Evolutionary conservation across 1,140 invertebrate genomes (phyloP).

Genomic region (Prorops nasuta): DNA sequence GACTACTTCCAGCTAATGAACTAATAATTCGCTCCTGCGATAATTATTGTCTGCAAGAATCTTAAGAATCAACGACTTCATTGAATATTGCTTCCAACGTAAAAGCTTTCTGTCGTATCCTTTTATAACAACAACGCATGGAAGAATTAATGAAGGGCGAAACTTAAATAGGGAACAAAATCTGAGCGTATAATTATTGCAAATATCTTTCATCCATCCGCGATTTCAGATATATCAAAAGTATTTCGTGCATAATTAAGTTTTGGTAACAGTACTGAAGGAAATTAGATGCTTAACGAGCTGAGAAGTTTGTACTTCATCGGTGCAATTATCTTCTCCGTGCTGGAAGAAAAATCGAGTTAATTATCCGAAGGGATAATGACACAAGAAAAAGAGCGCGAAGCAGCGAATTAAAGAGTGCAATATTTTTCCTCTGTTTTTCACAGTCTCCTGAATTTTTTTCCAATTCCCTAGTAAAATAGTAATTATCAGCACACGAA

Average conservation of each 20-base stretch:
- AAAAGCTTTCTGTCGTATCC: no score
- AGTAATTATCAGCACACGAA: background rate
- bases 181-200: no score
- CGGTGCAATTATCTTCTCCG: slow-evolving; percentile 31
- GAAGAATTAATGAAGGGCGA: no score
- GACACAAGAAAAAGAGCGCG: slow-evolving; percentile 9
- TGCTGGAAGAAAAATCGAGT: slow-evolving; percentile 34
- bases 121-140: no score
- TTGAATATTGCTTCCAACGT: no score
- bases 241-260: no score
- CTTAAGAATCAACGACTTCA: slow-evolving; percentile 2
- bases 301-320: slow-evolving; percentile 33
- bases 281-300: slow-evolving; percentile 36
- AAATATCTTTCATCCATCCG: no score
- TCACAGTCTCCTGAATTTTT: background rate
- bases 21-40: slow-evolving; percentile 30
- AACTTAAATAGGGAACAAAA: no score
- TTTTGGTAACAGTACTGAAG: slow-evolving; percentile 1
- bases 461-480: background rate
- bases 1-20: slow-evolving; percentile 23
- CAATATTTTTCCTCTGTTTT: slow-evolving; percentile 31
- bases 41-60: slow-evolving; percentile 24
- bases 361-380: slow-evolving; percentile 38
- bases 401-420: slow-evolving; percentile 29
- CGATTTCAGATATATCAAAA: no score